Evolutionary conservation across 2,888 invertebrate species (phyloP), one percentile per base, ranked within the genome.

Genomic region (Caenorhabditis japonica): DNA sequence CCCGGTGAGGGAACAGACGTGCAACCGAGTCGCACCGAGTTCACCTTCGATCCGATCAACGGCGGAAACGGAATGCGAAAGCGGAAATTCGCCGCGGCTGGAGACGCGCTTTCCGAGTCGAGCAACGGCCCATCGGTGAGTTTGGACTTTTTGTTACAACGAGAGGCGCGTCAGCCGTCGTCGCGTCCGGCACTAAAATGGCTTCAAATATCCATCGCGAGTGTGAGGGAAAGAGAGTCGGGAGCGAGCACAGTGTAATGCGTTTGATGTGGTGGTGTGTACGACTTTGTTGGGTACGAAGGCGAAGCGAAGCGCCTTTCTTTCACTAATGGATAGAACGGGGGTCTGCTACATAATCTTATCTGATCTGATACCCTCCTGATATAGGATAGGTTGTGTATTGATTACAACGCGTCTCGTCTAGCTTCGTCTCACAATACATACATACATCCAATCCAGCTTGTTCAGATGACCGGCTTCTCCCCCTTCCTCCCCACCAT

Each of bases 1-100:
- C 97, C 85, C 4, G 84, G 83, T 52, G 80, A 75, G 25, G 78
- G 64, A 4, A 27, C 70, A 17, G 76, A 73, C 19, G 51, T 66
- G 10, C 75, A 72, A 46, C 79, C 80, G 3, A 61, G 73, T 19
- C 69, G 79, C 51, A 84, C 84, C 21, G 86, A 86, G 52, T 86
- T 86, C 81, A 86, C 86, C 1, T 86, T 86, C 53, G 86, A 86
- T 33, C 75, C 81, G 19, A 79, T 71, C 34, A 62, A 72, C 21
- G 73, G 77, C 15, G 62, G 59, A 12, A 61, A 72, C 13, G 79
- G 70, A 55, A 47, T 76, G 59, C 68, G 85, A 41, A 85, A 85
- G 73, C 71, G 83, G 58, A 83, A 84, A 56, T 61, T 62, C 21
- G 52, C 66, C 27, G 70, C 56, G 15, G 58, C 41, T 36, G 56